Evolutionary conservation across 1,140 invertebrate genomes (phyloP).

Genomic region (Drosophila nasuta): DNA sequence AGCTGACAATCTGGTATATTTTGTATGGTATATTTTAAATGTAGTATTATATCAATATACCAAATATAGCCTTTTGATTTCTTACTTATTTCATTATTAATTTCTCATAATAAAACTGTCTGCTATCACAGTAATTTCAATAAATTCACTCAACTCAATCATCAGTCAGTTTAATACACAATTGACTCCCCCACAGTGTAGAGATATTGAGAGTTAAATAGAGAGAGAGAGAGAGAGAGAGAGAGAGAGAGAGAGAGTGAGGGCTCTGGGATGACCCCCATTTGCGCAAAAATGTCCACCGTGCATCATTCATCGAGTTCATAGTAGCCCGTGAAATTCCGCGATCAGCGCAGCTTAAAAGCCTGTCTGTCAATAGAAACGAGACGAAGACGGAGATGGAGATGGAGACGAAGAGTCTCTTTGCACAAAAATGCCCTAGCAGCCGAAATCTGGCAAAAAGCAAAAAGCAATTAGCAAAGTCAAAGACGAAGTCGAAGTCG

Average conservation of each 20-base stretch:
- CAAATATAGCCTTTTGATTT: no score
- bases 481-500: constrained; percentile 9
- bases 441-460: constrained; percentile 30
- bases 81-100: no score
- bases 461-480: constrained; percentile 42
- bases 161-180: no score
- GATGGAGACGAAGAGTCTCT: constrained; percentile 9
- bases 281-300: constrained; percentile 9
- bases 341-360: constrained; percentile 54
- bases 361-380: constrained; percentile 58
- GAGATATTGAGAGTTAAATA: background rate
- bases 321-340: constrained; percentile 67
- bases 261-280: constrained; percentile 17
- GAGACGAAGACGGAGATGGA: constrained; percentile 5
- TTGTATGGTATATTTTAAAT: no score
- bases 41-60: no score
- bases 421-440: constrained; percentile 32
- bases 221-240: background rate
- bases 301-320: constrained; percentile 34
- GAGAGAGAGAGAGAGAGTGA: no score
- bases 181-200: no score
- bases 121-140: no score
- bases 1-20: no score
- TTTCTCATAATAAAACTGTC: no score
- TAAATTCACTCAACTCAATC: no score